Evolutionary conservation across 2,797 vertebrate genomes (phyloP), one percentile per base, ranked within the genome.

Genomic region (Megaceryle alcyon): DNA sequence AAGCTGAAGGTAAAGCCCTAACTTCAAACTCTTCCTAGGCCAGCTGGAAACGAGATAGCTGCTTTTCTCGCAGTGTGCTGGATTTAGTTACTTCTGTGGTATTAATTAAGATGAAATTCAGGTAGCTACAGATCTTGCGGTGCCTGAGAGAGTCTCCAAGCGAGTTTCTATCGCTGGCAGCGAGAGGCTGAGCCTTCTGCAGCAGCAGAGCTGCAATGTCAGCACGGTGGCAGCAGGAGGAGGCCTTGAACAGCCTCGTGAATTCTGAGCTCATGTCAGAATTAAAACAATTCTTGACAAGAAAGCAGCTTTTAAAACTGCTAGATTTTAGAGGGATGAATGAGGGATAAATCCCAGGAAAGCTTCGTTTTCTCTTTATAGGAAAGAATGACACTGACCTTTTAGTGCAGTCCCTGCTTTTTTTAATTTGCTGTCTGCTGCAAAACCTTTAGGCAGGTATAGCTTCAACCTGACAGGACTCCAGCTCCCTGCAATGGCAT

Each of bases 161-260:
- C 3, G 12, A 2, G 31, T n/a, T 65, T 12, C 3, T 12, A 5
- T 5, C 13, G 1, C 13, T 35, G 0, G 4, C 64, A 9, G 3
- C 0, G n/a, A 4, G 12, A 3, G 37, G 15, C n/a, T 8, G 69
- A 69, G 43, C 31, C 28, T 4, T 20, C 53, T 16, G 54, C 2
- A 6, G 33, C 0, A 12, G 7, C 9, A 21, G 16, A 54, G 21
- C 19, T 85, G 94, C 51, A 54, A 3, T 66, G 2, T 23, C 53
- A 3, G 68, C 65, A 7, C 3, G 3, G 1, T 3, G 64, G 6
- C 94, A 80, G 95, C 77, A 82, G 88, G 83, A 92, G 93, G 91
- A 63, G 23, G 86, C 81, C 60, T 63, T 92, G 60, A 19, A 4
- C 3, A 76, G 81, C 16, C 93, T 60, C 80, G 14, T 41, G 51